Base-by-base conservation (phyloP, 37 sponge, comb jelly and placozoan genomes). In the Hormiphora californensis region DNA sequence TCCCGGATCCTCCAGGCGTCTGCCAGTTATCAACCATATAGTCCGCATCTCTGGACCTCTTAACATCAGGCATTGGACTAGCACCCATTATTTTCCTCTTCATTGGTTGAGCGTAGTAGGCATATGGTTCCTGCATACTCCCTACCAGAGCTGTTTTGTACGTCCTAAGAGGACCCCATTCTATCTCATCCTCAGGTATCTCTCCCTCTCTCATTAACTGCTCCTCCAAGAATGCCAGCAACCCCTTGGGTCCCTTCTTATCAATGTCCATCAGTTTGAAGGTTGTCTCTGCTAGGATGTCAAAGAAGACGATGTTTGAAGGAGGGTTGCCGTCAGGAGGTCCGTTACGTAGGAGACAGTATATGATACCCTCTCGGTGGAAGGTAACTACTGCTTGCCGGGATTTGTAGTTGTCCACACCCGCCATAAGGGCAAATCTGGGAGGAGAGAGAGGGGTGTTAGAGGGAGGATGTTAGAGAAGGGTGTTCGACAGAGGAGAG, bases 191-290 rank as follows among this genome's bases (percentile, higher is more conserved):
- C 46, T 73, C 81, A n/a, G 81, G 81, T 8, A 73, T 73, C 43
- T 73, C 81, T 40, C 81, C 81, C 23, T 73, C 81, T 30, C 43
- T 73, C 81, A 73, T 73, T 0, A 73, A 46, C 81, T 73, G 81
- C 35, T 73, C 81, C 81, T 73, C 88, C 15, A 88, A 54, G 54
- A 88, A 63, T 30, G 41, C 41, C 30, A 68, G 62, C 86, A 93
- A 88, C 55, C 94, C 97, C 30, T 88, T 90, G 32, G 89, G 86
- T 15, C 96, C 92, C 53, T 62, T 67, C 85, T 91, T 89, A 85
- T 96, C 97, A 0, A 91, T 90, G 32, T 89, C 91, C 40, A 96
- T 62, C n/a, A 96, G 90, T 11, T 92, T 93, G 69, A 89, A 87
- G 37, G 90, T 88, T 67, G 93, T 93, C 87, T 94, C 97, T 3